These are phyloP conservation scores for Ophioderma brevispina DNA, from an alignment of 35 echinoderm and acorn worm species.

Conservation along the genomic window DNA sequence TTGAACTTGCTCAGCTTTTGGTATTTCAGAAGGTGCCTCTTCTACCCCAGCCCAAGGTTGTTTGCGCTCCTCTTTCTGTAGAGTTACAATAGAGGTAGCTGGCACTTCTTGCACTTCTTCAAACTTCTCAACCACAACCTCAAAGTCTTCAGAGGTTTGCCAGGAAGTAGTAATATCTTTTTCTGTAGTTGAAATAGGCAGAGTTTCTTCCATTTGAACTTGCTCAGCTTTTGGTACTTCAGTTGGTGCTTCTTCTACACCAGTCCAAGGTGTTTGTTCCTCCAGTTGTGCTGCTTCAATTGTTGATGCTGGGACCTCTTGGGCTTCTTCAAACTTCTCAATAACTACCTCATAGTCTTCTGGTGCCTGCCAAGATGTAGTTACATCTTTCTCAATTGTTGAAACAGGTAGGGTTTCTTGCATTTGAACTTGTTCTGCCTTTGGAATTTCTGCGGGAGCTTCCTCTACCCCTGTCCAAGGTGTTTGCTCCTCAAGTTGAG, in stretches of 20 bases:
- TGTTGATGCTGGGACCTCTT: constrained; percentile 22
- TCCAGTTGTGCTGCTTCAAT: constrained; percentile 27
- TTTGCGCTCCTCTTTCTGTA: neutral
- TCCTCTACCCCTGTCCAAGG: neutral
- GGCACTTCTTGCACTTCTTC: constrained; percentile 16
- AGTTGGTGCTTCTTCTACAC: constrained; percentile 11
- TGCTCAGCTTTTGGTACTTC: constrained; percentile 17
- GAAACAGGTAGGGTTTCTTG: neutral
- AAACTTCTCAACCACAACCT: neutral
- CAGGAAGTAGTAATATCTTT: neutral
- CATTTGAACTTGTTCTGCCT: constrained; percentile 7
- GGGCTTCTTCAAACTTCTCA: neutral
- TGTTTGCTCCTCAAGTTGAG: constrained; percentile 29
- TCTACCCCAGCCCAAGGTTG: neutral
- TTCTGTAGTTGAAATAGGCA: neutral
- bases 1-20: neutral
- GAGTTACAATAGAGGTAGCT: neutral
- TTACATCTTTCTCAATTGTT: neutral
- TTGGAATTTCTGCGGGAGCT: neutral
- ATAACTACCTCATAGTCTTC: neutral
- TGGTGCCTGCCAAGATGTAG: neutral
- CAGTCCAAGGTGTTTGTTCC: constrained; percentile 35
- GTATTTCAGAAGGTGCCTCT: neutral
- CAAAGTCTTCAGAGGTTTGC: constrained; percentile 14
- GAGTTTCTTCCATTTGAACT: constrained; percentile 1